Percentiles rank a stretch among this genome's conserved stretches.
Evolutionary conservation across 2,888 invertebrate species (phyloP).

Genomic region (Morinoia aosen): DNA sequence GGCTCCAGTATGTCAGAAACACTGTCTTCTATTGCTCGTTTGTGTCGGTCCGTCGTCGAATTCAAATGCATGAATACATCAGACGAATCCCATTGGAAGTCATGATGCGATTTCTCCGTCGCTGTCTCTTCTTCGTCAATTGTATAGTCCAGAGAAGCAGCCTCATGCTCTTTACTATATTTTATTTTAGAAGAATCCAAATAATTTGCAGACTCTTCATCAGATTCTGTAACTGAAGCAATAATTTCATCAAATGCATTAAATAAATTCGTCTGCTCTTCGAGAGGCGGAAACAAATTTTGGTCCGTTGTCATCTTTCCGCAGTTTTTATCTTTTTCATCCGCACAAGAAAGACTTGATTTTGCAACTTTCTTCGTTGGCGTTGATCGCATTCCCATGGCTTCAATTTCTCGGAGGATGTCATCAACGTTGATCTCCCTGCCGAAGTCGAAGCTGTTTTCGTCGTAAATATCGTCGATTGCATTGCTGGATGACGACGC

Average conservation of each 20-base stretch:
- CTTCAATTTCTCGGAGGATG: slow-evolving; percentile 40
- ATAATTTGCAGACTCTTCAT: not conserved
- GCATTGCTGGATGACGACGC: not conserved
- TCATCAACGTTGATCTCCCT: slow-evolving; percentile 27
- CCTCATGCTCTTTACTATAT: not conserved
- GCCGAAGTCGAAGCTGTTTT: slow-evolving; percentile 42
- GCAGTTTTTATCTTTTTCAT: not conserved
- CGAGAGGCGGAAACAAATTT: not conserved
- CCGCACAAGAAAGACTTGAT: not conserved
- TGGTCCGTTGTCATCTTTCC: not conserved
- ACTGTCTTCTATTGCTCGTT: slow-evolving; percentile 57
- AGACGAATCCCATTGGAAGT: not conserved
- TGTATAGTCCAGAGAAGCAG: not conserved
- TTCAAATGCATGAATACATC: slow-evolving; percentile 22
- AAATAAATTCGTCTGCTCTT: not conserved
- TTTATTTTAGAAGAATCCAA: not conserved
- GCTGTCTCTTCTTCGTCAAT: not conserved
- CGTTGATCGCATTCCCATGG: slow-evolving; percentile 31
- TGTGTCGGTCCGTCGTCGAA: not conserved
- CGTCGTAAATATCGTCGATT: not conserved
- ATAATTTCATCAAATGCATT: not conserved
- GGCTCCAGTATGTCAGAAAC: slow-evolving; percentile 61
- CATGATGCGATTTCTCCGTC: not conserved
- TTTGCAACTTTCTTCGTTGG: not conserved
- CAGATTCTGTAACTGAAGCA: not conserved